These are phyloP conservation scores for Penaeus monodon DNA, from an alignment of 2,888 invertebrate species.

Conservation along the genomic window DNA sequence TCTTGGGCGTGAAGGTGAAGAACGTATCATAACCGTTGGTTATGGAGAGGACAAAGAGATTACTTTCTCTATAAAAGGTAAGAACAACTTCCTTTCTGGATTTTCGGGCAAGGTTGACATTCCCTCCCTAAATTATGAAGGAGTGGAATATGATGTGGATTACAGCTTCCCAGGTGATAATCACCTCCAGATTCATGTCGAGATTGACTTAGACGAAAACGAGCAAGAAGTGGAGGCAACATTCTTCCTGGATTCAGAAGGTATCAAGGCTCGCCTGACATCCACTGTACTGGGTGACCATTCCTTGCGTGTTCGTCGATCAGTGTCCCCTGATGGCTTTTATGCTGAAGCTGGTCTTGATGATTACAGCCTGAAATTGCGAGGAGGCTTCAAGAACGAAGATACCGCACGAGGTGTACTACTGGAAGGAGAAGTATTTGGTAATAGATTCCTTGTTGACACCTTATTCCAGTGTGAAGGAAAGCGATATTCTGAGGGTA, in stretches of 20 bases:
- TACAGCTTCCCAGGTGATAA: constrained; percentile 50
- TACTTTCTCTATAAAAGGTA: constrained; percentile 57
- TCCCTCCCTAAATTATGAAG: constrained; percentile 52
- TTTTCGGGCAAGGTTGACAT: constrained; percentile 54
- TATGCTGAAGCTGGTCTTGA: constrained; percentile 58
- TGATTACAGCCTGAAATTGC: constrained; percentile 58
- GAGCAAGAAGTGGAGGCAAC: constrained; percentile 48
- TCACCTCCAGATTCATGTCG: constrained; percentile 43
- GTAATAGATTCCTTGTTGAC: constrained; percentile 45
- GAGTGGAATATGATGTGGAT: constrained; percentile 51
- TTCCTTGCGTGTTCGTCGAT: constrained; percentile 50
- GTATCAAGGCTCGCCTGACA: constrained; percentile 52
- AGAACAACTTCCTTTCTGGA: constrained; percentile 52
- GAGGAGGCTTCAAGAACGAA: constrained; percentile 53
- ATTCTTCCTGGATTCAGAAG: constrained; percentile 58
- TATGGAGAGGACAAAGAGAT: constrained; percentile 58
- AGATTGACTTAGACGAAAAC: constrained; percentile 46
- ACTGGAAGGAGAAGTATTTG: constrained; percentile 61
- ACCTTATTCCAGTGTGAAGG: constrained; percentile 48
- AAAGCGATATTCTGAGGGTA: constrained; percentile 52
- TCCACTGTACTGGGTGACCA: constrained; percentile 48
- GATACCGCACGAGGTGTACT: constrained; percentile 39
- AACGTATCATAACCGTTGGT: constrained; percentile 55
- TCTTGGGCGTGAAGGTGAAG: constrained; percentile 44
- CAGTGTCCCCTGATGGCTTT: constrained; percentile 50